These are phyloP conservation scores for Ptychobarbus kaznakovi DNA, from an alignment of 2,797 vertebrate genomes.

Conservation along the genomic window DNA sequence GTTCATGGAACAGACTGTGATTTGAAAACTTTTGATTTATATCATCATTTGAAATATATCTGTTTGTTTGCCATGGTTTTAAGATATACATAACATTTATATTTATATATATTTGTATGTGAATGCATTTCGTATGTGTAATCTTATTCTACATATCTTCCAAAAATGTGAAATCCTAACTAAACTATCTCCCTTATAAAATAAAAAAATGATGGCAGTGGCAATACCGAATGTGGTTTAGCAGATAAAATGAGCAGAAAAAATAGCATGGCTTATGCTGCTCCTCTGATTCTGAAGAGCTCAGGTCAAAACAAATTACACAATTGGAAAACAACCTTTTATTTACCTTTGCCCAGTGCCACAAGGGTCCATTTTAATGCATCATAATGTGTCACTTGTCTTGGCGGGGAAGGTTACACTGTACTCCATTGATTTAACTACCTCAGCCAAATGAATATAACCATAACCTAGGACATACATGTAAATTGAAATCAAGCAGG, in stretches of 20 bases:
- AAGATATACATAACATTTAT: neutral
- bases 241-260: neutral
- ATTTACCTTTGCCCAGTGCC: slow-evolving; percentile 70
- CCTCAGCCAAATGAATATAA: slow-evolving; percentile 79
- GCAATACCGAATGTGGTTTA: neutral
- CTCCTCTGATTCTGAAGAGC: slow-evolving; percentile 21
- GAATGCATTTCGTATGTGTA: neutral
- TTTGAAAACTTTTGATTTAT: slow-evolving; percentile 47
- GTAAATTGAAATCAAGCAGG: slow-evolving; percentile 87
- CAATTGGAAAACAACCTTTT: slow-evolving; percentile 56
- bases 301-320: slow-evolving; percentile 57
- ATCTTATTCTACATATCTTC: neutral
- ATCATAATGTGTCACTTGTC: slow-evolving; percentile 75
- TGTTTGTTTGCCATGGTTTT: slow-evolving; percentile 1
- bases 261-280: neutral
- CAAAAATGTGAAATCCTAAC: neutral
- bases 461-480: slow-evolving; percentile 80
- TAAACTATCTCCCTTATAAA: neutral
- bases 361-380: slow-evolving; percentile 71
- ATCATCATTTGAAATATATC: slow-evolving; percentile 31
- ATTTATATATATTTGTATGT: neutral
- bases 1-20: slow-evolving; percentile 43
- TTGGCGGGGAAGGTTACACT: slow-evolving; percentile 79
- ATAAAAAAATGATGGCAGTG: neutral
- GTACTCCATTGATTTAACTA: slow-evolving; percentile 89